Conservation (phyloP, 2,797 vertebrate species). For the Glossophaga mutica region DNA sequence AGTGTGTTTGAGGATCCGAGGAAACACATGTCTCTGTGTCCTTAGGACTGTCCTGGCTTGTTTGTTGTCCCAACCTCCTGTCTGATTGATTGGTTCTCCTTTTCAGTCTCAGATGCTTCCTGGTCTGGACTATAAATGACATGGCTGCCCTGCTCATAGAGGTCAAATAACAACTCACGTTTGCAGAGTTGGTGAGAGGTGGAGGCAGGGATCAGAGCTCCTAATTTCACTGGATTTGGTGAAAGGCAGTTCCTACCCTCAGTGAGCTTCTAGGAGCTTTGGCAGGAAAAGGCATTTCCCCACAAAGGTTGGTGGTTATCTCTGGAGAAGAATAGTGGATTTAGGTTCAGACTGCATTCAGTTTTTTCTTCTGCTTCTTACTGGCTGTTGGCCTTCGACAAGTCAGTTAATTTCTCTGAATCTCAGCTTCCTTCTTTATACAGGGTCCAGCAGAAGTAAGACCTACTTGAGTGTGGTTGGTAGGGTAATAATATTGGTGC, state of each 20-base stretch:
- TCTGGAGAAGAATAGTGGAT: background rate
- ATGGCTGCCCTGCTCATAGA: background rate
- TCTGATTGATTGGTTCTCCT: background rate
- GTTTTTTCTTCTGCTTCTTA: background rate
- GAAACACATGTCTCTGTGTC: background rate
- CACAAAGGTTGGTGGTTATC: background rate
- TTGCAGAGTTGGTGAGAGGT: background rate
- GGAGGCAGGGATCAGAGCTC: background rate
- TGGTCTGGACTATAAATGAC: background rate
- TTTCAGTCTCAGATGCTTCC: background rate
- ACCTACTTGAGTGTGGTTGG: too few relatives aligned
- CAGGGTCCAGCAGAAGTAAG: too few relatives aligned
- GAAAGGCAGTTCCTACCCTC: background rate
- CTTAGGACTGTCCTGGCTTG: background rate
- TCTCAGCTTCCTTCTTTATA: background rate
- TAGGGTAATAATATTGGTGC: too few relatives aligned
- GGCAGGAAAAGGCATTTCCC: background rate
- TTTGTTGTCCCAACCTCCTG: background rate
- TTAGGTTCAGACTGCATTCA: background rate
- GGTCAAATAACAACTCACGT: background rate
- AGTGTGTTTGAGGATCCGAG: background rate
- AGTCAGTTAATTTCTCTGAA: background rate
- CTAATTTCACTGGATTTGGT: background rate
- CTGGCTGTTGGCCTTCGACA: background rate
- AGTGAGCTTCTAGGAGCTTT: background rate